Evolutionary conservation across 2,113 vertebrate species (phyloP), one percentile per base, ranked within the genome.

Genomic region (Rhineura floridana): DNA sequence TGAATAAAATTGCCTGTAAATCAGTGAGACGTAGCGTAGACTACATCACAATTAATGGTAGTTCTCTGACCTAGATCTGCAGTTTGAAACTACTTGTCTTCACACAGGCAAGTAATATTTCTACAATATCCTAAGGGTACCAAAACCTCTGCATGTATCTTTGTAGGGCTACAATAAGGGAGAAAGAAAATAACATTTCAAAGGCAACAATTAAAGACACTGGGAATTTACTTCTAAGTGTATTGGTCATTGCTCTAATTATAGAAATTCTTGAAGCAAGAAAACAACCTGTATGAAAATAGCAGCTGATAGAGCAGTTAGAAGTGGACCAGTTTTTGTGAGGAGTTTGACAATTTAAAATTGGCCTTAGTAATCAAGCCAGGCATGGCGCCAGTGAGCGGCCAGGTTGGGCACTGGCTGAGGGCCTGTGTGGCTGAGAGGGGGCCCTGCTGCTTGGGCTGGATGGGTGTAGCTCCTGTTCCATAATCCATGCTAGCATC

Each of bases 11-110:
- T 83, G 36, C 55, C 21, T 1, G 0, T 28, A 59, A 73, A 87
- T 92, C 5, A 42, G 2, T 83, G 11, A 46, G 81, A 91, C 50
- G 3, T n/a, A 70, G 17, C 44, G 3, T 70, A 1, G 80, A 23
- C 80, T 65, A 87, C 72, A 78, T 85, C 85, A 48, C 42, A 90
- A 39, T 77, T 83, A 76, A 81, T 79, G 59, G 69, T 15, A 72
- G 4, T 2, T 5, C 83, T 83, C 17, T 15, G 82, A 36, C 75
- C 39, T 81, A 89, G 83, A 89, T 44, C 83, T 42, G 28, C 42
- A 25, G 73, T 33, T 48, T 48, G 46, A 83, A 88, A 67, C 70
- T 11, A 83, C 17, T 82, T 67, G 42, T 82, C 1, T 55, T 89
- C 87, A 28, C 46, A 55, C 73, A 52, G 81, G 84, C 87, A 90